Conservation (phyloP, 2,113 vertebrate genomes). For the Nipponia nippon region DNA sequence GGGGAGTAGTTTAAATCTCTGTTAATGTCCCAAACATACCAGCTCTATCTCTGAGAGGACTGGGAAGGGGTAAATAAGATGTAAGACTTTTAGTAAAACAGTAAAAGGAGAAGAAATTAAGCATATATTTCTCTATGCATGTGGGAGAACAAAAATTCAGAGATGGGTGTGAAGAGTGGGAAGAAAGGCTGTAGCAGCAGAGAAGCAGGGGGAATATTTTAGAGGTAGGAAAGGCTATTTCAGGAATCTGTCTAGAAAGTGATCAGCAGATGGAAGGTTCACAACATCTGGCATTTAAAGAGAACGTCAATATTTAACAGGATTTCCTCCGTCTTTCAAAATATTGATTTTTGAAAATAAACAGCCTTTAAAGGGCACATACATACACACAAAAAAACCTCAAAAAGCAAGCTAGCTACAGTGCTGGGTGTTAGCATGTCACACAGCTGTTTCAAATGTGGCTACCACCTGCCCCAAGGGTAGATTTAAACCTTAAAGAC, state of each 20-base stretch:
- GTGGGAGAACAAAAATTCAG: neutral
- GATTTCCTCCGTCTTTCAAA: conserved; percentile 47
- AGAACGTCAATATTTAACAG: conserved; percentile 59
- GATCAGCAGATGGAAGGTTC: conserved; percentile 35
- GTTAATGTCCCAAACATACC: neutral
- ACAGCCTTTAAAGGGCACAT: neutral
- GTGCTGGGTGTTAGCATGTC: neutral
- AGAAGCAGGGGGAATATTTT: neutral
- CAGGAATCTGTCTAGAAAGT: conserved; percentile 7
- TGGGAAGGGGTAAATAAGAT: neutral
- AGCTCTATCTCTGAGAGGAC: neutral
- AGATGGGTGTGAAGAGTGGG: neutral
- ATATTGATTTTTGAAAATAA: conserved; percentile 54
- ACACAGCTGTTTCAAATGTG: neutral
- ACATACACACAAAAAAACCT: neutral
- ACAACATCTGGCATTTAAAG: conserved; percentile 51
- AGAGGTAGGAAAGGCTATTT: neutral
- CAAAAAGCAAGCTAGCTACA: neutral
- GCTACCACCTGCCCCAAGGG: neutral
- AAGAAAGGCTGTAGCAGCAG: neutral
- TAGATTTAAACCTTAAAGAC: neutral
- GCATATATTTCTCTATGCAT: neutral
- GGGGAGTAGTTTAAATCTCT: neutral
- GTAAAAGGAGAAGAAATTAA: neutral
- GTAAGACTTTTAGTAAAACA: neutral